These are phyloP conservation scores for Bombus waltoni DNA, from an alignment of 1,140 invertebrate species.

Conservation along the genomic window DNA sequence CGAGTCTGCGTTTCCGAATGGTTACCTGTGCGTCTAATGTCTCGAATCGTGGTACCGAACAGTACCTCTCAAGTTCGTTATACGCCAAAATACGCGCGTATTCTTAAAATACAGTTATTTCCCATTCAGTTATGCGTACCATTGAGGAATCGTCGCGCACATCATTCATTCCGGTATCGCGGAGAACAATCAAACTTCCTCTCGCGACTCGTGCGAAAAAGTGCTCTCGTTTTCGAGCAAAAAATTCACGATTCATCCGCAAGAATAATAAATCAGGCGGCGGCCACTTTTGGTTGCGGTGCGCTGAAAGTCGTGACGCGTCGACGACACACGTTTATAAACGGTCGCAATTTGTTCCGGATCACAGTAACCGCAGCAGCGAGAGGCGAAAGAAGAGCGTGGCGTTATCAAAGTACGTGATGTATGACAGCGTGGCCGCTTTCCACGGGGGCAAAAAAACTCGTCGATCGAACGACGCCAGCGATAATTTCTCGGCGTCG, in stretches of 20 bases:
- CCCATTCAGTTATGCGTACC: no score
- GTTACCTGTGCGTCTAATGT: background rate
- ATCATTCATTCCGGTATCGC: background rate
- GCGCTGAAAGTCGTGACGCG: background rate
- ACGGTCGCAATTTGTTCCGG: constrained; percentile 38
- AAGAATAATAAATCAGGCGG: background rate
- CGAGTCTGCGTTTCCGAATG: background rate
- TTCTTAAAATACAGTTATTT: no score
- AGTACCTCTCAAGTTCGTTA: background rate
- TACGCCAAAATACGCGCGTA: background rate
- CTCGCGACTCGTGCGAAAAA: no score
- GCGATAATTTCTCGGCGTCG: constrained; percentile 69
- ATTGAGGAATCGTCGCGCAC: no score
- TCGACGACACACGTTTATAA: constrained; percentile 15
- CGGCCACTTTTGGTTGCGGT: no score
- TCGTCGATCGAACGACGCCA: constrained; percentile 56
- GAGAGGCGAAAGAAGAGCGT: background rate
- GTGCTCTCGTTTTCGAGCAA: background rate
- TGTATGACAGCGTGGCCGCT: constrained; percentile 48
- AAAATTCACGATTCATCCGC: background rate
- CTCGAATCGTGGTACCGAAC: background rate
- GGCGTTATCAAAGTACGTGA: constrained; percentile 39
- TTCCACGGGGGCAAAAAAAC: constrained; percentile 53
- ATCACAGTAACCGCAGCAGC: background rate
- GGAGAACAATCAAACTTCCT: background rate